These are phyloP conservation scores for Sesamia nonagrioides DNA, from an alignment of 1,140 invertebrate species.

Conservation along the genomic window DNA sequence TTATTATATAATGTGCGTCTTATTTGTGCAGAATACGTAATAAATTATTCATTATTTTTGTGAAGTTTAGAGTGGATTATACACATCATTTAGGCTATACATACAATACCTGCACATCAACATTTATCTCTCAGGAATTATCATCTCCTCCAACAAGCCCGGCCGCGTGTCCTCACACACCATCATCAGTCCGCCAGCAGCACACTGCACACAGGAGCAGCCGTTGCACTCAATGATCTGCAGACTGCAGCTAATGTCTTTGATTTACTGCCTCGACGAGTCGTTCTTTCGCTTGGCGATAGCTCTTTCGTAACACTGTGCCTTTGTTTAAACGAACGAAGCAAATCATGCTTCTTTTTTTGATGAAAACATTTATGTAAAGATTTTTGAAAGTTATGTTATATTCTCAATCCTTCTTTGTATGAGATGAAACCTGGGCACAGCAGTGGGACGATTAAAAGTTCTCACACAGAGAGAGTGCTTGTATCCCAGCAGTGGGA, in stretches of 20 bases:
- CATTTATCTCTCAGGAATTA: neutral
- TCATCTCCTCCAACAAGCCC: neutral
- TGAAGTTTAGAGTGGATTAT: no score
- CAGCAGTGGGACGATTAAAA: no score
- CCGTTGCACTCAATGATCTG: constrained; percentile 30
- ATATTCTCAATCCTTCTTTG: no score
- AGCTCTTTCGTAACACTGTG: constrained; percentile 26
- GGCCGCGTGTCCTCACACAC: neutral
- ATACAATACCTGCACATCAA: neutral
- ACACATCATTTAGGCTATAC: no score
- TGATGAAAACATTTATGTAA: neutral
- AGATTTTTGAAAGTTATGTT: no score
- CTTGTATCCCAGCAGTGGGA: no score
- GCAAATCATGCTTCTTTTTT: no score
- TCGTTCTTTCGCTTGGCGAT: constrained; percentile 49
- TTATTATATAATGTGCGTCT: no score
- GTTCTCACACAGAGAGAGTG: no score
- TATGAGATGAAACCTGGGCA: no score
- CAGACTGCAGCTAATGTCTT: constrained; percentile 51
- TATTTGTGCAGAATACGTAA: no score
- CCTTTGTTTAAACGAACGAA: constrained; percentile 9
- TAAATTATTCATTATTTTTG: no score
- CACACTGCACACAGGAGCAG: constrained; percentile 24
- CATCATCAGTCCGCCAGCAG: constrained; percentile 15
- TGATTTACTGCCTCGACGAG: constrained; percentile 56